Evolutionary conservation across 2,888 invertebrate species (phyloP).

Genomic region (Shargacucullia verbasci): DNA sequence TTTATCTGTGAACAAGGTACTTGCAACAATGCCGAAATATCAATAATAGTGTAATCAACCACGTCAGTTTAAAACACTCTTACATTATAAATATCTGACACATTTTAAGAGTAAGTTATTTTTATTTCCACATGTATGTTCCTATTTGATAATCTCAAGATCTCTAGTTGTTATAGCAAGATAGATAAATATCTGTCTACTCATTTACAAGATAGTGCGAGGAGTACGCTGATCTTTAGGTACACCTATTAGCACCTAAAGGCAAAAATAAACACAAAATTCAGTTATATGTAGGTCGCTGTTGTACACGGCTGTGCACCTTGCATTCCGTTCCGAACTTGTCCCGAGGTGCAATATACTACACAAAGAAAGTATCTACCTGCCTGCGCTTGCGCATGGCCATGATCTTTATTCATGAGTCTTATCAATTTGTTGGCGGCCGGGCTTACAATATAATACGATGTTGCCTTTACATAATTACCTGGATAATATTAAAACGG

Average conservation of each 20-base stretch:
- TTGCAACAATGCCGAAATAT: too few relatives aligned
- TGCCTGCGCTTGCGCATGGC: slow-evolving; percentile 37
- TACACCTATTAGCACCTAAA: slow-evolving; percentile 34
- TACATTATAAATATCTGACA: too few relatives aligned
- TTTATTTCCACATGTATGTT: too few relatives aligned
- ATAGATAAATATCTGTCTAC: too few relatives aligned
- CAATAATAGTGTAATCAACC: too few relatives aligned
- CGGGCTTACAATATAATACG: slow-evolving; percentile 73
- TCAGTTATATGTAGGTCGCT: slow-evolving; percentile 26
- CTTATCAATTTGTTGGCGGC: slow-evolving; percentile 79
- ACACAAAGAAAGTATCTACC: slow-evolving; percentile 69
- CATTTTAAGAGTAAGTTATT: too few relatives aligned
- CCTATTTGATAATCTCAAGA: neutral
- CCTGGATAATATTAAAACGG: slow-evolving; percentile 48
- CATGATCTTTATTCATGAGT: slow-evolving; percentile 78
- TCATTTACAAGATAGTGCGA: too few relatives aligned
- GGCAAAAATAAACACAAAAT: slow-evolving; percentile 20
- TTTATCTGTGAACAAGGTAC: too few relatives aligned
- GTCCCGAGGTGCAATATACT: slow-evolving; percentile 26
- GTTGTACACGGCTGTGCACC: slow-evolving; percentile 34
- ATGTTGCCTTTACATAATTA: slow-evolving; percentile 75
- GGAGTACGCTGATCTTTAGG: too few relatives aligned
- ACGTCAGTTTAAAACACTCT: too few relatives aligned
- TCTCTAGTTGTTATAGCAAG: neutral
- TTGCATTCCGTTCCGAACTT: slow-evolving; percentile 40